phyloP scores from a whole-genome alignment of 2,888 invertebrate species.

The Pyrrhia umbra region DNA sequence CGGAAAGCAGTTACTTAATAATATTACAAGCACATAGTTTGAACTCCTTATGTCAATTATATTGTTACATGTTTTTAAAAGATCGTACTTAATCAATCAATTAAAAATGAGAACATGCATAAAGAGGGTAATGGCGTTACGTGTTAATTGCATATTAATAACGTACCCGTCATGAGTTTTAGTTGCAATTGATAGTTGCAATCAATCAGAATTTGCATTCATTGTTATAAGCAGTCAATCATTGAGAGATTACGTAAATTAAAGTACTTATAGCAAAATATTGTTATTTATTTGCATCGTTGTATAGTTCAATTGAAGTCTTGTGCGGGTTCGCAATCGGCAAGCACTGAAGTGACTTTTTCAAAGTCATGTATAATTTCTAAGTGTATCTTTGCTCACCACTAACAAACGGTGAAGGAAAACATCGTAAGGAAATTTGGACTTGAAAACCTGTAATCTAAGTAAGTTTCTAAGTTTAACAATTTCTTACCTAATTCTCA shows the following conservation, averaged over 20 bases:
- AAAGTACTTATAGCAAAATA: neutral
- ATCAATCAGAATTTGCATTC: slow-evolving; percentile 4
- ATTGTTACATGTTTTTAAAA: slow-evolving; percentile 2
- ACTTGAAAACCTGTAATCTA: no score
- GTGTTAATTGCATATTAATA: slow-evolving; percentile 1
- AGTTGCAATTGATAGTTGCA: neutral
- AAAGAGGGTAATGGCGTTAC: slow-evolving; percentile 2
- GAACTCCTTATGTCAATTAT: slow-evolving; percentile 36
- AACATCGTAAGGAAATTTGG: no score
- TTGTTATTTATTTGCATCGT: neutral
- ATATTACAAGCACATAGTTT: slow-evolving; percentile 3
- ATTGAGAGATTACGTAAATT: neutral
- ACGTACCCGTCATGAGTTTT: neutral
- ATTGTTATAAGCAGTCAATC: neutral
- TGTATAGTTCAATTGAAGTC: neutral
- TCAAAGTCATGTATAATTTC: no score
- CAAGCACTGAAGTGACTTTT: no score
- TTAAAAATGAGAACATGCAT: neutral
- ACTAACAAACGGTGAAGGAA: no score
- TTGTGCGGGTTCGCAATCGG: no score
- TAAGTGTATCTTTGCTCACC: no score
- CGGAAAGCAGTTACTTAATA: neutral
- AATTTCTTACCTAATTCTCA: no score
- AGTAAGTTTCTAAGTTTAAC: no score
- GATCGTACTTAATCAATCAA: slow-evolving; percentile 21